Conservation (phyloP, 1,140 invertebrate genomes). For the Ips typographus region DNA sequence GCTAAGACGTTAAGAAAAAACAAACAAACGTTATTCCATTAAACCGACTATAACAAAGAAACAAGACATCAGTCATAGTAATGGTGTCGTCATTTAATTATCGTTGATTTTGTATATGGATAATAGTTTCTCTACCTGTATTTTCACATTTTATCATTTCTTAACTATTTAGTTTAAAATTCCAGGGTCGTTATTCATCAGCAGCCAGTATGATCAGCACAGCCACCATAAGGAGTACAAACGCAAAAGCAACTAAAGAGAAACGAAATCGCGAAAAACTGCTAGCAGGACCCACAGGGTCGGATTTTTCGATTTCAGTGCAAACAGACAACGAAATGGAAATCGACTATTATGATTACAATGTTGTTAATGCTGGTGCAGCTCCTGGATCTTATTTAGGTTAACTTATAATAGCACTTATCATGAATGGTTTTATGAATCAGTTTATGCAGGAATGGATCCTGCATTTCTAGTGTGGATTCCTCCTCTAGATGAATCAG, state of each 20-base stretch:
- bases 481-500: slow-evolving; percentile 68
- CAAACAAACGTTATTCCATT: too few species aligned
- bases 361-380: slow-evolving; percentile 75
- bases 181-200: slow-evolving; percentile 70
- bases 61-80: too few species aligned
- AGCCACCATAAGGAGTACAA: slow-evolving; percentile 63
- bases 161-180: neutral
- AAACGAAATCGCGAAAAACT: slow-evolving; percentile 69
- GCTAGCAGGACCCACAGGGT: slow-evolving; percentile 62
- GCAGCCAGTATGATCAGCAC: slow-evolving; percentile 60
- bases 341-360: slow-evolving; percentile 87
- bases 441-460: slow-evolving; percentile 70
- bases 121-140: too few species aligned
- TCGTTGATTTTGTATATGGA: too few species aligned
- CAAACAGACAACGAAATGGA: slow-evolving; percentile 71
- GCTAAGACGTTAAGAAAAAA: too few species aligned
- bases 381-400: slow-evolving; percentile 68
- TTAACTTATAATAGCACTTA: slow-evolving; percentile 3
- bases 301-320: slow-evolving; percentile 75
- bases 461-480: slow-evolving; percentile 85
- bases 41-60: too few species aligned
- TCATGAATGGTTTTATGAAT: neutral
- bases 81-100: too few species aligned
- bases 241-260: slow-evolving; percentile 76
- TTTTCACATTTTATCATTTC: too few species aligned